Conservation (phyloP, 2,888 invertebrate genomes). For the Molorchus minor region DNA sequence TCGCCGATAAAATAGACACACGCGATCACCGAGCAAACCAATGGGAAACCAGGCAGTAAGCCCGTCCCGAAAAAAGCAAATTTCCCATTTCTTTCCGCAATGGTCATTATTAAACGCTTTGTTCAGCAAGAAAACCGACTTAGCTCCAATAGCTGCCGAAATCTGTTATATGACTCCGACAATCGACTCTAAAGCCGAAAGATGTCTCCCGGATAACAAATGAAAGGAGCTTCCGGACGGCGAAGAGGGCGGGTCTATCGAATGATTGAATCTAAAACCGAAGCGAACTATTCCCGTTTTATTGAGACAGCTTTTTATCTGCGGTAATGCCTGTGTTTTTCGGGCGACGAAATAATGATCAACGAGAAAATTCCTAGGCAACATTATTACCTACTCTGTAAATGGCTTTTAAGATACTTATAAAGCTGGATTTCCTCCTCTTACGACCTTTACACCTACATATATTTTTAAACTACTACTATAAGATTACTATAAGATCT, state of each 20-base stretch:
- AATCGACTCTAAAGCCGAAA: slow-evolving; percentile 53
- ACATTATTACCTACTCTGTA: too few species aligned
- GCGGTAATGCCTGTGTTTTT: slow-evolving; percentile 7
- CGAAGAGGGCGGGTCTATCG: slow-evolving; percentile 52
- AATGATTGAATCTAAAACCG: slow-evolving; percentile 57
- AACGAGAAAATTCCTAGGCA: too few species aligned
- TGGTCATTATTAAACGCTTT: slow-evolving; percentile 63
- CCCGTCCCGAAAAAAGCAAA: slow-evolving; percentile 52
- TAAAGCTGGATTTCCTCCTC: too few species aligned
- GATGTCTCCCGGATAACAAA: slow-evolving; percentile 58
- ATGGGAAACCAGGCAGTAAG: slow-evolving; percentile 45
- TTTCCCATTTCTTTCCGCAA: slow-evolving; percentile 49
- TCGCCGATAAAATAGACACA: slow-evolving; percentile 46
- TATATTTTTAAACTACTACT: too few species aligned
- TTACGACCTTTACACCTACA: too few species aligned
- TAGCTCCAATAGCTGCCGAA: slow-evolving; percentile 58
- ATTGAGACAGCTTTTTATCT: slow-evolving; percentile 26
- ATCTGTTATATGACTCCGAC: slow-evolving; percentile 58
- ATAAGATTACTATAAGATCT: too few species aligned
- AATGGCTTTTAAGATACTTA: too few species aligned
- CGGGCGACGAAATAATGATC: neutral
- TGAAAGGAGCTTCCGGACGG: slow-evolving; percentile 53
- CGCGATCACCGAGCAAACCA: slow-evolving; percentile 50
- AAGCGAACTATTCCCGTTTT: slow-evolving; percentile 50
- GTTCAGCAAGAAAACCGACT: slow-evolving; percentile 61